These are phyloP conservation scores for Scelioninae gen. 2 DNA, from an alignment of 2,888 invertebrate species.

Conservation along the genomic window DNA sequence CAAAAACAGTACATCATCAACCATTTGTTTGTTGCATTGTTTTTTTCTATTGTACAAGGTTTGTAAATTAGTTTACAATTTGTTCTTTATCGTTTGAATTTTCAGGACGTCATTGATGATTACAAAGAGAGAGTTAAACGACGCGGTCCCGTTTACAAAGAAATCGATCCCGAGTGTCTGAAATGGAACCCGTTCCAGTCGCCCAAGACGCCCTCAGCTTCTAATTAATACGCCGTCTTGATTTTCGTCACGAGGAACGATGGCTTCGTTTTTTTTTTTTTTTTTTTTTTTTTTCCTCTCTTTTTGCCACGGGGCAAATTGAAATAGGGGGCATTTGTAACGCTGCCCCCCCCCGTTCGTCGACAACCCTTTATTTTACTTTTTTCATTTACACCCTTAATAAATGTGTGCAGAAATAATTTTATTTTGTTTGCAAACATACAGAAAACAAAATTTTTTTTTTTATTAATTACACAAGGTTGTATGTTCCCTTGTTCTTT, in stretches of 20 bases:
- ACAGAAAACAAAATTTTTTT: conserved; percentile 34
- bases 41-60: not conserved
- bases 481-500: no score
- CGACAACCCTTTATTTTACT: conserved; percentile 13
- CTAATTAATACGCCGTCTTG: conserved; percentile 68
- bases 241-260: conserved; percentile 35
- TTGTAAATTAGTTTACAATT: not conserved
- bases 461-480: no score
- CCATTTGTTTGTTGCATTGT: no score
- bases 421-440: conserved; percentile 21
- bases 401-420: conserved; percentile 33
- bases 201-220: conserved; percentile 77
- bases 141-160: conserved; percentile 85
- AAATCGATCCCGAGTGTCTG: conserved; percentile 91
- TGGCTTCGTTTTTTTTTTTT: not conserved
- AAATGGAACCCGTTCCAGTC: conserved; percentile 90
- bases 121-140: conserved; percentile 89
- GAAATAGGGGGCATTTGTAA: conserved; percentile 19
- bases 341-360: not conserved
- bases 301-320: conserved; percentile 21
- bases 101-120: conserved; percentile 94
- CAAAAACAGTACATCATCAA: no score
- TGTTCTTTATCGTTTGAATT: conserved; percentile 60
- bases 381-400: conserved; percentile 6
- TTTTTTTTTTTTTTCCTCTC: not conserved